These are phyloP conservation scores for Drosophila bunnanda DNA, from an alignment of 2,888 invertebrate species.

Conservation along the genomic window DNA sequence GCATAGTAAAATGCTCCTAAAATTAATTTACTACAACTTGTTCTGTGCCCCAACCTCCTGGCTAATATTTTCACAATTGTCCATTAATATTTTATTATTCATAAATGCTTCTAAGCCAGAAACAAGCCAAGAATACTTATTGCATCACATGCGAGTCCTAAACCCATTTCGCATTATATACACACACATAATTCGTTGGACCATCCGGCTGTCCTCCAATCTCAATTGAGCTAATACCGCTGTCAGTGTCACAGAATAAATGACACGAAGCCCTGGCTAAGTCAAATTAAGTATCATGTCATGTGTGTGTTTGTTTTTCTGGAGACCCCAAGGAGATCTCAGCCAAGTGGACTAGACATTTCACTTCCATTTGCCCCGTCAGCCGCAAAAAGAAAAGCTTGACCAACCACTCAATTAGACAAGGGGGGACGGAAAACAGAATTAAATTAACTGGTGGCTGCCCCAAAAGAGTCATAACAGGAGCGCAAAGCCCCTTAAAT, in stretches of 20 bases:
- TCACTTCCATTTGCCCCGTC: conserved; percentile 48
- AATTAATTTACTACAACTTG: background rate
- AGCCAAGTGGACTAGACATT: conserved; percentile 34
- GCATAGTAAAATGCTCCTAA: too few species aligned
- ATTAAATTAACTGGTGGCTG: conserved; percentile 71
- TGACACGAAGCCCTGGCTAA: conserved; percentile 29
- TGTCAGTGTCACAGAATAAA: conserved; percentile 40
- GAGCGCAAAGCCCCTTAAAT: conserved; percentile 22
- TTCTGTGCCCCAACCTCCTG: background rate
- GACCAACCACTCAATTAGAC: conserved; percentile 71
- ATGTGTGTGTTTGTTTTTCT: conserved; percentile 20
- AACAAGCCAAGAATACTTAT: conserved; percentile 10
- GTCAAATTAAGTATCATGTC: conserved; percentile 40
- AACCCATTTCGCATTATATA: conserved; percentile 3
- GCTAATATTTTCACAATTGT: conserved; percentile 5
- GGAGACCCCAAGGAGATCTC: conserved; percentile 20
- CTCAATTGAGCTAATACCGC: conserved; percentile 35
- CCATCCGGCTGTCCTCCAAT: conserved; percentile 17
- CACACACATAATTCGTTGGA: conserved; percentile 8
- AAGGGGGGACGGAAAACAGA: conserved; percentile 49
- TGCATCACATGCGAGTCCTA: background rate
- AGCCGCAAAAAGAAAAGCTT: conserved; percentile 32
- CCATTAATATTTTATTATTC: conserved; percentile 4
- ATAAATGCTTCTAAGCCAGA: conserved; percentile 7
- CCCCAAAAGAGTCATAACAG: conserved; percentile 71